Percentiles rank a stretch among this genome's conserved stretches.
phyloP scores from a whole-genome alignment of 1,140 invertebrate species.

The Pogonomyrmex californicus region DNA sequence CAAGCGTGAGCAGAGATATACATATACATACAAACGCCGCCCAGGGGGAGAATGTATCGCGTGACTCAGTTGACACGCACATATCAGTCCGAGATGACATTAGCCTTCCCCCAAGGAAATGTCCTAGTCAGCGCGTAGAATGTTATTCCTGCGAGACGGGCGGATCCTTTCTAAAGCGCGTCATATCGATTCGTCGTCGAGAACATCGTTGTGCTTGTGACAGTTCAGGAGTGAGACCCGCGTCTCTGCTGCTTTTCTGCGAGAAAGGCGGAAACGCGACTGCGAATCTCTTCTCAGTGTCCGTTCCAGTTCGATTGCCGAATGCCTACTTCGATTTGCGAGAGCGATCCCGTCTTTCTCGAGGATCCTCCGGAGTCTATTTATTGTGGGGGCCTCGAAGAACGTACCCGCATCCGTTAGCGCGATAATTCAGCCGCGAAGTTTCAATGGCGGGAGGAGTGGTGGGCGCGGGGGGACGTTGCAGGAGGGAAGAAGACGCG shows the following conservation, averaged over 20 bases:
- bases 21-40: background rate
- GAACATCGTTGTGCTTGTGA: conserved; percentile 58
- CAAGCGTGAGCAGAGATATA: too few relatives aligned
- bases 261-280: background rate
- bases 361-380: conserved; percentile 48
- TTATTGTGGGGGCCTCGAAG: conserved; percentile 35
- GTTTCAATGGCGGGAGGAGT: conserved; percentile 26
- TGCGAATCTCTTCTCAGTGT: conserved; percentile 54
- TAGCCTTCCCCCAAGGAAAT: conserved; percentile 41
- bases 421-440: conserved; percentile 70
- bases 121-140: conserved; percentile 54
- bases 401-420: conserved; percentile 45
- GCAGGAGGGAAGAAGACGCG: background rate
- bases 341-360: conserved; percentile 26
- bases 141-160: conserved; percentile 47
- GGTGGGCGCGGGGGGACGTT: too few relatives aligned
- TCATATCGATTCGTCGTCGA: conserved; percentile 60
- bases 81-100: conserved; percentile 49
- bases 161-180: conserved; percentile 48
- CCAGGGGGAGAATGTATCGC: conserved; percentile 37
- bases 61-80: conserved; percentile 40
- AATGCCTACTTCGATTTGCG: conserved; percentile 57
- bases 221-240: conserved; percentile 48
- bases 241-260: conserved; percentile 33
- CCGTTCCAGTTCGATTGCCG: conserved; percentile 57